A percentile compares a stretch with the other conserved stretches of the same genome.
Evolutionary conservation across 2,113 vertebrate genomes (phyloP).

Genomic region (Platichthys stellatus): DNA sequence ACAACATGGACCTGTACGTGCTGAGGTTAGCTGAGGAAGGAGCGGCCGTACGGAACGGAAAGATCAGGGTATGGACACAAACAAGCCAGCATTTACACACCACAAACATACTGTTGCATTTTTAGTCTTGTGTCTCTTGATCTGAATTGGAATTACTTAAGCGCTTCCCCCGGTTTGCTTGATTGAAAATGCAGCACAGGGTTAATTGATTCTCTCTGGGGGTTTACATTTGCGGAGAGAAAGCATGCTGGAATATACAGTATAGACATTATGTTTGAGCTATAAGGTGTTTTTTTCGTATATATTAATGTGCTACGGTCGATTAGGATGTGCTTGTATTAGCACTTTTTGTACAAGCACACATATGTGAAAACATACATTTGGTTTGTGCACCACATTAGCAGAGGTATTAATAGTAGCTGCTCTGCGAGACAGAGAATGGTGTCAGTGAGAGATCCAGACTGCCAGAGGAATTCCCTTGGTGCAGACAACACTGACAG

Average conservation of each 20-base stretch:
- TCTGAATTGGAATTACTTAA: not conserved
- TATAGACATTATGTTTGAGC: not conserved
- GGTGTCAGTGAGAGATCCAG: constrained; percentile 62
- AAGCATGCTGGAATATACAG: not conserved
- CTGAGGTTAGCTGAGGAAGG: constrained; percentile 96
- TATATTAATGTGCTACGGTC: constrained; percentile 13
- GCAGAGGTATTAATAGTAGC: constrained; percentile 66
- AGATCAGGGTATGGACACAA: constrained; percentile 90
- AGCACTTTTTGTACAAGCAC: not conserved
- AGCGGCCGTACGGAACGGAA: constrained; percentile 94
- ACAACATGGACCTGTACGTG: constrained; percentile 99
- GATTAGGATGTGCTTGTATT: constrained; percentile 24
- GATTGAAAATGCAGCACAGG: constrained; percentile 18
- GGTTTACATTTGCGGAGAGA: constrained; percentile 10
- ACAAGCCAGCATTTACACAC: not conserved
- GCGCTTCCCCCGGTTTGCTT: not conserved
- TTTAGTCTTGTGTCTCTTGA: too few species aligned
- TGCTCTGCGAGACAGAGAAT: constrained; percentile 61
- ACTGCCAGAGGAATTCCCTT: constrained; percentile 67
- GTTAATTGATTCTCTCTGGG: constrained; percentile 32
- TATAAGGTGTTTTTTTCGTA: not conserved
- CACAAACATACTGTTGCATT: not conserved
- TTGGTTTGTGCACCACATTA: constrained; percentile 61
- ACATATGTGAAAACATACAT: not conserved
- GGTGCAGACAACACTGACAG: constrained; percentile 65